phyloP scores from a whole-genome alignment of 2,113 vertebrate species.

The Genyomyrus donnyi region DNA sequence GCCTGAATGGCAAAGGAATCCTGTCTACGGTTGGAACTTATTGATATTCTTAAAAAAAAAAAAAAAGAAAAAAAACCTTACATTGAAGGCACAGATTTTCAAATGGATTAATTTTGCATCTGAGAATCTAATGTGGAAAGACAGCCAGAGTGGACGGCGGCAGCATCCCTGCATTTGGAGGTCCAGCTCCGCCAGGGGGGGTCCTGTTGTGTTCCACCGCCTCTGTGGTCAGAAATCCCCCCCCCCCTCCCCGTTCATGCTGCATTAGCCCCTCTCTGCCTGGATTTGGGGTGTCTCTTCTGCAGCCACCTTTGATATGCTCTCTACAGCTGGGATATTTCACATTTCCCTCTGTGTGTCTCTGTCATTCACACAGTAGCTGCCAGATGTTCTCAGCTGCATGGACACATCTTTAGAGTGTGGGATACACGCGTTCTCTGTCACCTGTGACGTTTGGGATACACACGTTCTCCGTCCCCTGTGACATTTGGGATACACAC shows the following conservation, averaged over 20 bases:
- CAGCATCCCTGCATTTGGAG: constrained; percentile 69
- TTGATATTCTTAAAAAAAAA: constrained; percentile 81
- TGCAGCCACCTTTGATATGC: constrained; percentile 98
- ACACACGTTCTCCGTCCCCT: constrained; percentile 23
- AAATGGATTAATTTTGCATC: constrained; percentile 84
- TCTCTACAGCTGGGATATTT: constrained; percentile 86
- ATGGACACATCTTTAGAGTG: constrained; percentile 57
- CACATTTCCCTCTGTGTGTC: constrained; percentile 76
- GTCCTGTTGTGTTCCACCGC: constrained; percentile 49
- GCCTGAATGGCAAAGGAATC: constrained; percentile 87
- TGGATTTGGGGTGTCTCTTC: constrained; percentile 99
- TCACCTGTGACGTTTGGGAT: background rate
- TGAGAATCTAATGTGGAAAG: constrained; percentile 76
- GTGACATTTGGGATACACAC: too few relatives aligned
- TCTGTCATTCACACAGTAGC: constrained; percentile 70
- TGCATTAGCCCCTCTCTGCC: constrained; percentile 80
- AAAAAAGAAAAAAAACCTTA: constrained; percentile 66
- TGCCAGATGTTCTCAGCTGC: constrained; percentile 69
- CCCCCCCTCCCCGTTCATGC: constrained; percentile 73
- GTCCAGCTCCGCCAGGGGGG: constrained; percentile 59
- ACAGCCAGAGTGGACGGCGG: constrained; percentile 77
- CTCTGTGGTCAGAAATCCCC: constrained; percentile 80
- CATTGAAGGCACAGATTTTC: constrained; percentile 83
- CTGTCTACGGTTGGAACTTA: constrained; percentile 85
- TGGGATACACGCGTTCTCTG: constrained; percentile 59